Base-by-base conservation (phyloP, 1,140 invertebrate genomes). In the Lepidurus arcticus region DNA sequence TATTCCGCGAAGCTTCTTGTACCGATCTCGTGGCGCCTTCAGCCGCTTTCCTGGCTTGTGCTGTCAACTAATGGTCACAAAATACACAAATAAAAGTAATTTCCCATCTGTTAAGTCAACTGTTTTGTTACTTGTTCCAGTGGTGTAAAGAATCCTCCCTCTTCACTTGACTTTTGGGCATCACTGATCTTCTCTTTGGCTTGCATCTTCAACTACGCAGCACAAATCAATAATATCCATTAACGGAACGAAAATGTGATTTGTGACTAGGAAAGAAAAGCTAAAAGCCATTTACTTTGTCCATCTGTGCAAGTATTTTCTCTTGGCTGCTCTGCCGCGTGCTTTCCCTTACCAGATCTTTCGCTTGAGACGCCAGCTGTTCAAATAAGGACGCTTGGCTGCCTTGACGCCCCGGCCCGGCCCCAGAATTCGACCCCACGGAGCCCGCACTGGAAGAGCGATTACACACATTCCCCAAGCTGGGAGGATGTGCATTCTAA, bases 281-380 rank as follows among this genome's bases (percentile, higher is more conserved):
- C 11, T 47, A 42, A 11, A 42, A 34, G 9, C 73, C 16, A 21
- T 76, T 81, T 85, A 94, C 92, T 88, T 95, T 95, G 81, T 95
- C 93, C 88, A 96, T 93, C 78, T 95, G 93, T 11, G 93, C 93
- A n/a, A 96, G 85, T 1, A 96, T 81, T 21, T 93, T 93, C 83
- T 96, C 94, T 84, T 96, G 93, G 82, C 93, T 94, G 82, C 92
- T 92, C 84, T 96, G 93, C 8, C 93, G 88, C 0, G 92, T 94
- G 0, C 92, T 94, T 83, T 95, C 93, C 73, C 90, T 87, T 4
- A 95, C 92, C 76, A 95, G 83, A 81, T 94, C 93, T 84, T 95
- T 95, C 1, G 93, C 93, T 81, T 95, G 93, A 0, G 88, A 89
- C 1, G 94, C 91, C 80, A 96, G 91, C 81, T 94, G 92, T 84